Evolutionary conservation across 2,888 invertebrate species (phyloP).

Genomic region (Melanotus villosus): DNA sequence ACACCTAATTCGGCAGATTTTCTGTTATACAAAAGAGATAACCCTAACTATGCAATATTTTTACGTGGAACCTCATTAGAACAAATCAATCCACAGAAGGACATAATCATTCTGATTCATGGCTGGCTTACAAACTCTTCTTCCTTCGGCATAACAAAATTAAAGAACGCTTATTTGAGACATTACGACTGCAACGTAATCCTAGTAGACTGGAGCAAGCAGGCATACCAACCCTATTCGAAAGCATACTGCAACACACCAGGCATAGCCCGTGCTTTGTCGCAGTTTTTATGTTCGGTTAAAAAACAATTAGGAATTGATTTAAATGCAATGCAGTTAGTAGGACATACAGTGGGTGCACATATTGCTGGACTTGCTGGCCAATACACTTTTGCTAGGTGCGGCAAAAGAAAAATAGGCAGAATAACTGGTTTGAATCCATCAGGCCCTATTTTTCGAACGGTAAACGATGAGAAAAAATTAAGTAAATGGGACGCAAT

Average conservation of each 20-base stretch:
- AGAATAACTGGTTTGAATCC: conserved; percentile 28
- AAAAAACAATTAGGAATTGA: not conserved
- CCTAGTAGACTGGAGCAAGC: conserved; percentile 14
- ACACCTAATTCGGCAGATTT: too few relatives aligned
- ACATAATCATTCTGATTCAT: not conserved
- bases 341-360: conserved; percentile 30
- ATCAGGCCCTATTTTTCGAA: not conserved
- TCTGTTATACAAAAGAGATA: too few relatives aligned
- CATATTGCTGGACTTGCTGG: conserved; percentile 28
- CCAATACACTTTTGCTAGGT: not conserved
- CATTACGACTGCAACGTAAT: conserved; percentile 24
- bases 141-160: not conserved
- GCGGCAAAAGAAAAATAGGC: conserved; percentile 3
- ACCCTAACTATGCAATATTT: too few relatives aligned
- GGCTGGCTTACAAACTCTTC: not conserved
- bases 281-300: not conserved
- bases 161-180: conserved; percentile 13
- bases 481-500: conserved; percentile 7
- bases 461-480: not conserved
- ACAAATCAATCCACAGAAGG: not conserved
- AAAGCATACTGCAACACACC: conserved; percentile 9
- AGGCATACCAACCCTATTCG: conserved; percentile 9
- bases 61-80: too few relatives aligned
- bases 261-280: not conserved
- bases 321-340: conserved; percentile 16